These are phyloP conservation scores for Ptychodera flava DNA, from an alignment of 35 echinoderm and acorn worm genomes.

Conservation along the genomic window DNA sequence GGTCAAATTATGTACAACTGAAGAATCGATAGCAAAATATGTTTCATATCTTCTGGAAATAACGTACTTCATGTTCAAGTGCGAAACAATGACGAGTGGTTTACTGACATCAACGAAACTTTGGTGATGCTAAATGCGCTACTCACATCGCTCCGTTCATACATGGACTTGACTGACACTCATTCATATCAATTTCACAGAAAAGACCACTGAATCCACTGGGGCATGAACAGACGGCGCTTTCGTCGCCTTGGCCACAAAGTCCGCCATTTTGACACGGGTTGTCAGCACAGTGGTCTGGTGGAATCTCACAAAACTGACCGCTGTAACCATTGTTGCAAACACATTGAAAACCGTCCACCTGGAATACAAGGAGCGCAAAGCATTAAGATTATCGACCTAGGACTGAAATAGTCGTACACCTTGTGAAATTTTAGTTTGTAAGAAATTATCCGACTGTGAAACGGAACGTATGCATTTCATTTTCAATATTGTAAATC, in stretches of 20 bases:
- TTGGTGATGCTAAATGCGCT: no score
- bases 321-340: not conserved
- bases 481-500: no score
- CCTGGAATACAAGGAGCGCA: no score
- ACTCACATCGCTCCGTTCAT: constrained; percentile 5
- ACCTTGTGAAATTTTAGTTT: no score
- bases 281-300: constrained; percentile 7
- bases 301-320: not conserved
- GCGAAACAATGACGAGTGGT: no score
- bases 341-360: not conserved
- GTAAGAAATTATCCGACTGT: no score
- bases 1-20: not conserved
- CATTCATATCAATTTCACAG: constrained; percentile 5
- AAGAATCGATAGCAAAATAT: not conserved
- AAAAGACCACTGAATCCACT: not conserved
- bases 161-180: constrained; percentile 16
- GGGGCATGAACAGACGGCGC: not conserved
- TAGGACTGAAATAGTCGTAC: not conserved
- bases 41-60: no score
- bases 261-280: constrained; percentile 13
- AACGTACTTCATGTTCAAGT: no score
- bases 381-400: not conserved
- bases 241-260: not conserved
- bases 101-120: no score
- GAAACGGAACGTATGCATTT: no score